Base-by-base conservation (phyloP, 2,888 invertebrate species). In the Marronus borbonicus region DNA sequence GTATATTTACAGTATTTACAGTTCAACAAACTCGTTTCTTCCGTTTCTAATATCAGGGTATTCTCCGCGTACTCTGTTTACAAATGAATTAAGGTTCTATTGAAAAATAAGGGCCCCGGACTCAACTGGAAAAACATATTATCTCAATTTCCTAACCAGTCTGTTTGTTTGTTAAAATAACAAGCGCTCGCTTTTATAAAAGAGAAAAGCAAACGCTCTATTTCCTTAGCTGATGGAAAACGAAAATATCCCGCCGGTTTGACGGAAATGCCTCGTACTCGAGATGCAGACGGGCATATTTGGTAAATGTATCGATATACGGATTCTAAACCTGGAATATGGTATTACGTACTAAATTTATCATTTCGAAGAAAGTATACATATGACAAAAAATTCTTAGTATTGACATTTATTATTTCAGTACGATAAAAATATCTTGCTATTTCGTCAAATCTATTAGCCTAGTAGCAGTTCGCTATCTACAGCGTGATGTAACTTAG, bases 91-190 rank as follows among this genome's bases (percentile, higher is more conserved):
- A 72, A 72, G 58, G 58, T 39, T 58, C 58, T 60, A 58, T 58
- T 72, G 72, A 72, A 72, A 60, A 72, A 55, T 72, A 39, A 58
- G 69, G 49, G 28, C 31, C 5, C 52, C 69, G 17, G 14, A 52
- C 28, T 69, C 58, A 44, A 58, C 39, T 58, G 72, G 50, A 58
- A 72, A 72, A 72, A 39, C 72, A 72, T 58, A 72, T 72, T 72
- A 72, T 58, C 58, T 72, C 72, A 72, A 60, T 72, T 72, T 72
- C 72, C 58, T 72, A 72, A 17, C 10, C 58, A 58, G n/a, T 58
- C 20, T 58, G 58, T 58, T 58, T 72, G 58, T 72, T 72, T 72
- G 72, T 58, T 31, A 20, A 72, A 72, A 72, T 60, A 72, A 72
- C 58, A 72, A 58, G 20, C 39, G 36, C 58, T 39, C 36, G 70